Conservation (phyloP, 2,113 vertebrate species). For the Eupsittula cactorum region DNA sequence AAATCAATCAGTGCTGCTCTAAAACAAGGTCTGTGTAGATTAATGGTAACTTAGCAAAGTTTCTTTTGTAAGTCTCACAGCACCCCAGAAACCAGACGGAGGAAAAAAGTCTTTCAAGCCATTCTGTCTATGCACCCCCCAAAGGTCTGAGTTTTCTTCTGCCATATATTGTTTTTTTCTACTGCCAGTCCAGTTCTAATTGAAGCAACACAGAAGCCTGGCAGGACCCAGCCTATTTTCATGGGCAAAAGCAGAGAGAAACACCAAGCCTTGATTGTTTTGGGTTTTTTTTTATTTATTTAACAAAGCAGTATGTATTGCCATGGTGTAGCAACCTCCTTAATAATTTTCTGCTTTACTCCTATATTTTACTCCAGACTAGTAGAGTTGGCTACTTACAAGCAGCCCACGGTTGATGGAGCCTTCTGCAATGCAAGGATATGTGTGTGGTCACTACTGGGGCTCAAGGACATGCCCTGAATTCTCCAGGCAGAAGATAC, state of each 20-base stretch:
- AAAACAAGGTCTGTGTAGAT: conserved; percentile 1
- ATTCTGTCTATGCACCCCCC: neutral
- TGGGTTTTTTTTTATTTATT: neutral
- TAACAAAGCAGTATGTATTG: neutral
- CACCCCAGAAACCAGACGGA: neutral
- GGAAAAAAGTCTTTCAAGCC: neutral
- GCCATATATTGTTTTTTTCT: neutral
- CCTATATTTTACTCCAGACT: neutral
- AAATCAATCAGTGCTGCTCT: neutral
- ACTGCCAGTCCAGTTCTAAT: neutral
- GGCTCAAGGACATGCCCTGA: too few relatives aligned
- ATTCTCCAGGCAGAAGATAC: neutral
- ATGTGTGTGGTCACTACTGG: accelerated
- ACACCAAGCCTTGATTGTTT: neutral
- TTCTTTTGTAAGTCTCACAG: neutral
- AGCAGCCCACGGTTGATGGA: neutral
- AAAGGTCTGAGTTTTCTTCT: neutral
- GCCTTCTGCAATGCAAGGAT: neutral
- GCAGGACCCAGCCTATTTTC: conserved; percentile 4
- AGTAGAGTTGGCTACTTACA: neutral
- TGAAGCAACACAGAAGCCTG: neutral
- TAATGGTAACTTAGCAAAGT: neutral
- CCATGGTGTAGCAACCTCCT: neutral
- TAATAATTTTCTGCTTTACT: neutral
- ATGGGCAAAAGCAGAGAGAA: neutral